Evolutionary conservation across 2,888 invertebrate species (phyloP), one percentile per base, ranked within the genome.

Genomic region (Linnaemya tessellans): DNA sequence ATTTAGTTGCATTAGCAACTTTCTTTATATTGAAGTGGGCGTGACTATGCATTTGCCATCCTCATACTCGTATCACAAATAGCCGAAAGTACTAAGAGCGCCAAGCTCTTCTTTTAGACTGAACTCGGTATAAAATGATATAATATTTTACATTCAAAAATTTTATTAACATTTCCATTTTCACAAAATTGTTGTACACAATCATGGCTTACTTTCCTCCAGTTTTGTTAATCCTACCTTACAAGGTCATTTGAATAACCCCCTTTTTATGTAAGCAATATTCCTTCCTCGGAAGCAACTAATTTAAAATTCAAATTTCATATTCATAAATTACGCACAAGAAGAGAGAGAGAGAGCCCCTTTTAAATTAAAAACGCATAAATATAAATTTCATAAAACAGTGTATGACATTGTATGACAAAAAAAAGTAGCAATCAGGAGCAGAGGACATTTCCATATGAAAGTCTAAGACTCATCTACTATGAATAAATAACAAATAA

Each of bases 261-360:
- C 20, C n/a, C 7, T 11, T 43, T 54, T 43, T 56, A 7, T 7
- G 13, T 25, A 8, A 41, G 58, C 30, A 64, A 56, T 2, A 58
- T 20, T 25, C 11, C 35, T n/a, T 49, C 13, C 60, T 18, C 49
- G 49, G 49, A 58, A 20, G 30, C 38, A 78, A 74, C 81, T 84
- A 84, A 85, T 85, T 85, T 85, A 74, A 79, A 79, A 82, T 82
- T 74, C 64, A 78, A 84, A 84, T 71, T 70, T 64, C 11, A 41
- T 71, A 65, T 54, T 49, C 81, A 82, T 70, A 62, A 54, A 62
- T 74, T 49, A 46, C 65, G 64, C 41, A 70, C n/a, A 35, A 73
- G 10, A 67, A 67, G 60, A 51, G 41, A 60, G 51, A 35, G 38
- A 1, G 1, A 18, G 54, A 3, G 18, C 38, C 70, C 25, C 56